Conservation (phyloP, 2,888 invertebrate genomes). For the Beris chalybata region DNA sequence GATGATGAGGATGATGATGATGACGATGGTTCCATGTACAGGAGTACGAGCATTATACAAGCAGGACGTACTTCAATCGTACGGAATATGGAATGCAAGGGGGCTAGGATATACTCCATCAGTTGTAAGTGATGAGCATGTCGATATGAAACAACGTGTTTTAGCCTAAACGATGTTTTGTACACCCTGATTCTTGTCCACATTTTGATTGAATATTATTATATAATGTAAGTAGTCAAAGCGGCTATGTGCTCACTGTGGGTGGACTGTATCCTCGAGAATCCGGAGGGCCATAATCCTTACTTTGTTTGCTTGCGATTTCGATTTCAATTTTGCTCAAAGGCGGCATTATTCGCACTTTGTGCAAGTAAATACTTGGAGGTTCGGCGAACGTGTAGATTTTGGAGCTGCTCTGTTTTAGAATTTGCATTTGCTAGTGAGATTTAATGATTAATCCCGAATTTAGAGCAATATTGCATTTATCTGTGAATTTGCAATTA, state of each 20-base stretch:
- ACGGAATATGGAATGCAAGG: not conserved
- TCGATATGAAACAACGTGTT: slow-evolving; percentile 22
- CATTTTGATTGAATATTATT: slow-evolving; percentile 38
- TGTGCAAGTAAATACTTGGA: not conserved
- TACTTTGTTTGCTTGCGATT: slow-evolving; percentile 14
- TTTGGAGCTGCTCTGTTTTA: not conserved
- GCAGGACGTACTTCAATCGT: not conserved
- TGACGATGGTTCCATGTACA: slow-evolving; percentile 9
- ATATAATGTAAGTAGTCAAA: slow-evolving; percentile 28
- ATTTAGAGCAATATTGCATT: no score
- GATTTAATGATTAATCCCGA: no score
- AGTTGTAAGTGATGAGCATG: slow-evolving; percentile 11
- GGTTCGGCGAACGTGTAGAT: not conserved
- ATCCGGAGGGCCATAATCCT: slow-evolving; percentile 14
- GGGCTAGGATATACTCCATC: not conserved
- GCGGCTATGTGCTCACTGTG: not conserved
- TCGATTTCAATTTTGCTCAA: slow-evolving; percentile 7
- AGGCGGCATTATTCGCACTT: slow-evolving; percentile 13
- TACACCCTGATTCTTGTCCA: slow-evolving; percentile 33
- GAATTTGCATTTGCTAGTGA: no score
- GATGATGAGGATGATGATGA: slow-evolving; percentile 9
- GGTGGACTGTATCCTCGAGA: not conserved
- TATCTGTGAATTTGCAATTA: no score
- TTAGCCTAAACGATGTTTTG: slow-evolving; percentile 10
- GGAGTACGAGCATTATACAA: not conserved